Conservation (phyloP, 2,113 vertebrate species). For the Oxyura jamaicensis region DNA sequence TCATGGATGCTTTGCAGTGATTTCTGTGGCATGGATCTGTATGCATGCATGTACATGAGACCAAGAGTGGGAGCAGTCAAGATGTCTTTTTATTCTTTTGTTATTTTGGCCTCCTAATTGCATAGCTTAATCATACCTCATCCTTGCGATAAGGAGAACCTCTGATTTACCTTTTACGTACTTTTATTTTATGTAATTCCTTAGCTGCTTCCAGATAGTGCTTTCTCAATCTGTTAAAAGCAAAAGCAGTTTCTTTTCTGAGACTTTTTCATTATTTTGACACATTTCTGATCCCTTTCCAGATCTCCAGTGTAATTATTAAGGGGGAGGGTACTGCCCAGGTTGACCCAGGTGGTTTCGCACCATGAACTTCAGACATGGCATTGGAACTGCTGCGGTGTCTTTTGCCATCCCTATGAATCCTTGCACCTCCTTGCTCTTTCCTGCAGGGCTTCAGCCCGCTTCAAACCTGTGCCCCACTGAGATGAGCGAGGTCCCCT, state of each 20-base stretch:
- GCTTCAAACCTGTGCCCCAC: too few relatives aligned
- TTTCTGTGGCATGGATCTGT: neutral
- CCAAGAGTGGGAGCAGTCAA: neutral
- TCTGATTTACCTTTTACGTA: neutral
- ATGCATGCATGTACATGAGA: neutral
- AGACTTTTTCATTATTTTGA: neutral
- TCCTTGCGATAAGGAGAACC: neutral
- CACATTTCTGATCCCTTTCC: neutral
- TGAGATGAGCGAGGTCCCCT: too few relatives aligned
- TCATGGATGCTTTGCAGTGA: neutral
- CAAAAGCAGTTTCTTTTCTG: neutral
- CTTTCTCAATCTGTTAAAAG: neutral
- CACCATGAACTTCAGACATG: neutral
- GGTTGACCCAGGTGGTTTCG: neutral
- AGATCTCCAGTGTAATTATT: neutral
- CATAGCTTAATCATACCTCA: neutral
- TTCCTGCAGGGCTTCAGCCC: neutral
- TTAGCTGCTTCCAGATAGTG: neutral
- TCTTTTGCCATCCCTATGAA: accelerated
- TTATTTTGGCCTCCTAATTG: neutral
- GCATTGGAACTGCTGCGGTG: accelerated
- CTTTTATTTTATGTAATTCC: neutral
- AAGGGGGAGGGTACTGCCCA: neutral
- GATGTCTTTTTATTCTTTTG: neutral
- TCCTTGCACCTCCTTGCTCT: neutral